Percentiles rank a stretch among this genome's conserved stretches.
phyloP scores from a whole-genome alignment of 1,140 invertebrate genomes.

The Argopecten irradians region DNA sequence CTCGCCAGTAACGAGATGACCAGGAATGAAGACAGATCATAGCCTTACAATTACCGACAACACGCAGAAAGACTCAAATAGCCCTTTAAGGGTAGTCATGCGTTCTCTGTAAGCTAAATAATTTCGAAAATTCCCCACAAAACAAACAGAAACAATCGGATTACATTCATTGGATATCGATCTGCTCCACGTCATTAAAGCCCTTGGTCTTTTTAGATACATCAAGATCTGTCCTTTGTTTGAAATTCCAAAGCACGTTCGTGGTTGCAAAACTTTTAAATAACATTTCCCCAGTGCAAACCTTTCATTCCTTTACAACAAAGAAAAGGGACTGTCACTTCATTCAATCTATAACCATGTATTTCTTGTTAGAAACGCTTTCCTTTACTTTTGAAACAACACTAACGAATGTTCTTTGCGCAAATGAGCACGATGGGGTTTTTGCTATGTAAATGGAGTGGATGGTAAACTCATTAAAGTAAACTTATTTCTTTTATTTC shows the following conservation, averaged over 20 bases:
- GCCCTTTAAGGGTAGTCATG: neutral
- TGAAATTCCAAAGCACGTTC: neutral
- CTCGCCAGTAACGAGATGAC: conserved; percentile 20
- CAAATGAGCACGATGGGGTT: no score
- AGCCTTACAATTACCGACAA: neutral
- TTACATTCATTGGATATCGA: neutral
- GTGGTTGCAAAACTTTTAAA: neutral
- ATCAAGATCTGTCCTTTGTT: neutral
- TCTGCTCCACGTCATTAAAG: neutral
- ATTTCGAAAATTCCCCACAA: neutral
- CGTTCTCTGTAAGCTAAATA: neutral
- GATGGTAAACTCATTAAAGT: no score
- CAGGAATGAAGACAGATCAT: conserved; percentile 2
- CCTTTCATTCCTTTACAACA: neutral
- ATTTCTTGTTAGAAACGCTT: neutral
- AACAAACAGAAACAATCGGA: neutral
- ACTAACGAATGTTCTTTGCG: neutral
- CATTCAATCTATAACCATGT: neutral
- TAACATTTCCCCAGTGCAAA: neutral
- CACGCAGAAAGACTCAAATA: neutral
- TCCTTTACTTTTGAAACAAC: neutral
- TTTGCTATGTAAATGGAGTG: no score
- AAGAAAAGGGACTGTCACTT: neutral
- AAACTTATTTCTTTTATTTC: no score
- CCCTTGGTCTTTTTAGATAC: neutral